Percentiles rank a stretch among this genome's conserved stretches.
Conservation (phyloP, 2,797 vertebrate species). For the Gadopsis marmoratus region DNA sequence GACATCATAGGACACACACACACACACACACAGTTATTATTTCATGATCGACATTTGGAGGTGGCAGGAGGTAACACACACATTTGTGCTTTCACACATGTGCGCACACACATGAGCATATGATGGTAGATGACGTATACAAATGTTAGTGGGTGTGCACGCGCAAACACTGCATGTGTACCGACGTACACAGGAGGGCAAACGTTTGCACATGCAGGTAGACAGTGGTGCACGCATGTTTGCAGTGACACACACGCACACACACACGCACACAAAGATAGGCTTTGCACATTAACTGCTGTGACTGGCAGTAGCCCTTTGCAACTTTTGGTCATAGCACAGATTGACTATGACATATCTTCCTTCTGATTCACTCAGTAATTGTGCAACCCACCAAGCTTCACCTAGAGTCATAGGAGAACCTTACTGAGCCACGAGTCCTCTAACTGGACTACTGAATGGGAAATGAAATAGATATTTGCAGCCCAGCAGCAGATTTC, state of each 20-base stretch:
- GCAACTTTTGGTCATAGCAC: slow-evolving; percentile 42
- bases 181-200: slow-evolving; percentile 16
- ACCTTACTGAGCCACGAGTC: slow-evolving; percentile 21
- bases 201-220: slow-evolving; percentile 30
- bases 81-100: not conserved
- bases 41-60: slow-evolving; percentile 25
- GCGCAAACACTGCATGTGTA: slow-evolving; percentile 18
- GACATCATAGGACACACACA: slow-evolving; percentile 54
- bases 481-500: slow-evolving; percentile 12
- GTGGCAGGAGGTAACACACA: slow-evolving; percentile 1
- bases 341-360: slow-evolving; percentile 59
- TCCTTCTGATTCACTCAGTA: slow-evolving; percentile 53
- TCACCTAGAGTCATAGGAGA: slow-evolving; percentile 27
- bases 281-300: slow-evolving; percentile 29
- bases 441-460: slow-evolving; percentile 15
- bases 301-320: slow-evolving; percentile 35
- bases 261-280: not conserved
- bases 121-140: slow-evolving; percentile 22
- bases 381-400: slow-evolving; percentile 30
- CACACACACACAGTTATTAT: slow-evolving; percentile 31
- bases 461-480: slow-evolving; percentile 15
- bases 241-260: slow-evolving; percentile 29
- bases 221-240: slow-evolving; percentile 22
- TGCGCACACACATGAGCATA: not conserved
- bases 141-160: slow-evolving; percentile 31